These are phyloP conservation scores for Scalopus aquaticus DNA, from an alignment of 2,113 vertebrate genomes.

Conservation along the genomic window DNA sequence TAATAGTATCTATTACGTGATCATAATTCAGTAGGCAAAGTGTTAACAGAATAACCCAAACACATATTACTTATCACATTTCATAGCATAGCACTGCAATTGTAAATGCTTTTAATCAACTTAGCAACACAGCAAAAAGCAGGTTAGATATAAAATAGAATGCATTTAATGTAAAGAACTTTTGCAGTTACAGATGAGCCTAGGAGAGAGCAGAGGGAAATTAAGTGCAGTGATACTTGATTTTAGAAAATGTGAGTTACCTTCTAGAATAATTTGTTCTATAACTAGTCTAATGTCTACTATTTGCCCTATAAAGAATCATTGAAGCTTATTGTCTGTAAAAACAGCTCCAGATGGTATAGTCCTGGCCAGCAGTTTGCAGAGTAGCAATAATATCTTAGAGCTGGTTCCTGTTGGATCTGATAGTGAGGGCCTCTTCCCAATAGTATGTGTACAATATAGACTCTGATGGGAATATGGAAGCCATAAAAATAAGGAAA, in stretches of 20 bases:
- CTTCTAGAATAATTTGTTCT: not conserved
- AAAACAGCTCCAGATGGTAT: not conserved
- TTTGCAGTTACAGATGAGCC: not conserved
- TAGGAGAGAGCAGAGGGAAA: not conserved
- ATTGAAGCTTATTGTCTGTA: not conserved
- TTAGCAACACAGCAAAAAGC: not conserved
- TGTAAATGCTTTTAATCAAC: slow-evolving; percentile 39
- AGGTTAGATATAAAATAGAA: slow-evolving; percentile 40
- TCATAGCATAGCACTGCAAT: not conserved
- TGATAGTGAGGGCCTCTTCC: not conserved
- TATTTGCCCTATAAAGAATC: not conserved
- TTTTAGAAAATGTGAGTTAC: not conserved
- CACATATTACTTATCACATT: not conserved
- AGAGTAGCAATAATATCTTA: not conserved
- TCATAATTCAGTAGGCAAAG: slow-evolving; percentile 43
- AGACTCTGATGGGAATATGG: not conserved
- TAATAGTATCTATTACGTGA: slow-evolving; percentile 22
- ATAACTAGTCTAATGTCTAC: not conserved
- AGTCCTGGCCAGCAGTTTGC: not conserved
- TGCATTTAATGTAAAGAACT: not conserved
- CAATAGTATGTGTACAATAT: not conserved
- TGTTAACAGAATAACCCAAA: slow-evolving; percentile 37
- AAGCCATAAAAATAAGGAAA: not conserved
- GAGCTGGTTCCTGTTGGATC: not conserved
- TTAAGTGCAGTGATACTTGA: not conserved